Evolutionary conservation across 23 tunicate genomes (phyloP).

Genomic region (Styela clava): DNA sequence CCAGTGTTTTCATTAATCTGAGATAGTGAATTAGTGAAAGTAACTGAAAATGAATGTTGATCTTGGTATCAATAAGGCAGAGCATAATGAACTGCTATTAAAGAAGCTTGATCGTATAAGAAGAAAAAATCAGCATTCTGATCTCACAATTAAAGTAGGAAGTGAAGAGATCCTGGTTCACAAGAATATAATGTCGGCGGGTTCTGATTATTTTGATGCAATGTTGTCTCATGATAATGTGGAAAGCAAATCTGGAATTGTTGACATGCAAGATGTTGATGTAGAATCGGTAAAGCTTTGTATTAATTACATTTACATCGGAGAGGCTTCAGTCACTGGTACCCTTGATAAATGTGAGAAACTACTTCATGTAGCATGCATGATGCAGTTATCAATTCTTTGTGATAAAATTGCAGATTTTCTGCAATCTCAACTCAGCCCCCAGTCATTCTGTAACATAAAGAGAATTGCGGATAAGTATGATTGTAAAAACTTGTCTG

Average conservation of each 20-base stretch:
- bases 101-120: neutral
- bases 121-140: neutral
- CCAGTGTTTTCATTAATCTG: too few relatives aligned
- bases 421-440: neutral
- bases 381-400: neutral
- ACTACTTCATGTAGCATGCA: neutral
- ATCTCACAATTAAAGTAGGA: constrained; percentile 3
- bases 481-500: neutral
- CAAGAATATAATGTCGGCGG: constrained; percentile 6
- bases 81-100: neutral
- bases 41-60: too few relatives aligned
- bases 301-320: constrained; percentile 7
- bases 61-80: neutral
- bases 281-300: constrained; percentile 4
- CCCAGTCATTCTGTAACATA: neutral
- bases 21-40: too few relatives aligned
- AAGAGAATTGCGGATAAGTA: neutral
- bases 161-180: too few relatives aligned
- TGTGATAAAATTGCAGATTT: neutral
- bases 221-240: constrained; percentile 10
- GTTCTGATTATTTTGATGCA: constrained; percentile 17
- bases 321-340: neutral
- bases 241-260: neutral
- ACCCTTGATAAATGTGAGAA: neutral
- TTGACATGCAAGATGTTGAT: constrained; percentile 10